A percentile compares a stretch with the other conserved stretches of the same genome.
Conservation (phyloP, 2,888 invertebrate species). For the Torymus aiolomorphi region DNA sequence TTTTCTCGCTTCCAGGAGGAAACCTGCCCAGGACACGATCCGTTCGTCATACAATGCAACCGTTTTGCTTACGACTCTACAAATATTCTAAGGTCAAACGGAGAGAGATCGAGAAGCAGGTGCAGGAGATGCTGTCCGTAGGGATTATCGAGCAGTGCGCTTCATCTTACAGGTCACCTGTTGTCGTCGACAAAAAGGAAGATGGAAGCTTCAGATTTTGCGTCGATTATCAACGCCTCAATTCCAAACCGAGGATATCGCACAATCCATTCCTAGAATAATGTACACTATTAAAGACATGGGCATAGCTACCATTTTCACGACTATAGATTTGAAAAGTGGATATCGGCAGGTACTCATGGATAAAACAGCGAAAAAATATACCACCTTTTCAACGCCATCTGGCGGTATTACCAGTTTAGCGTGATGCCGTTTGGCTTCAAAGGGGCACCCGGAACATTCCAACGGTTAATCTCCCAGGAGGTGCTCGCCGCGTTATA, state of each 20-base stretch:
- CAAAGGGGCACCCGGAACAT: not conserved
- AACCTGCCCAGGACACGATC: no score
- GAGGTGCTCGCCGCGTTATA: no score
- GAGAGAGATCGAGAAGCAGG: conserved; percentile 46
- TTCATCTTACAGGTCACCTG: conserved; percentile 56
- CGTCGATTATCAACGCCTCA: conserved; percentile 61
- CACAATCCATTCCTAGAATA: conserved; percentile 60
- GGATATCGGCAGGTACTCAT: conserved; percentile 67
- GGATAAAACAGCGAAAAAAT: conserved; percentile 51
- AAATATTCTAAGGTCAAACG: no score
- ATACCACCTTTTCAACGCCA: conserved; percentile 63
- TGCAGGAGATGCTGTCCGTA: conserved; percentile 55
- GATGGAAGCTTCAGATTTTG: conserved; percentile 54
- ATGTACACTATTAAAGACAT: conserved; percentile 60
- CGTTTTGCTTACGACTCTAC: no score
- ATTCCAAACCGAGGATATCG: conserved; percentile 56
- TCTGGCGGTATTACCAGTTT: conserved; percentile 41
- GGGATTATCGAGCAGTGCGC: conserved; percentile 56
- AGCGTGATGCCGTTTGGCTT: not conserved
- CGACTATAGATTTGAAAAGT: conserved; percentile 63
- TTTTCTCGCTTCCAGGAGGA: no score
- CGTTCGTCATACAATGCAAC: no score
- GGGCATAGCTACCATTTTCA: conserved; percentile 61
- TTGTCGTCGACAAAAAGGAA: conserved; percentile 58
- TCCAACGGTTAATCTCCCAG: not conserved